These are phyloP conservation scores for Lycaena phlaeas DNA, from an alignment of 2,888 invertebrate genomes.

Conservation along the genomic window DNA sequence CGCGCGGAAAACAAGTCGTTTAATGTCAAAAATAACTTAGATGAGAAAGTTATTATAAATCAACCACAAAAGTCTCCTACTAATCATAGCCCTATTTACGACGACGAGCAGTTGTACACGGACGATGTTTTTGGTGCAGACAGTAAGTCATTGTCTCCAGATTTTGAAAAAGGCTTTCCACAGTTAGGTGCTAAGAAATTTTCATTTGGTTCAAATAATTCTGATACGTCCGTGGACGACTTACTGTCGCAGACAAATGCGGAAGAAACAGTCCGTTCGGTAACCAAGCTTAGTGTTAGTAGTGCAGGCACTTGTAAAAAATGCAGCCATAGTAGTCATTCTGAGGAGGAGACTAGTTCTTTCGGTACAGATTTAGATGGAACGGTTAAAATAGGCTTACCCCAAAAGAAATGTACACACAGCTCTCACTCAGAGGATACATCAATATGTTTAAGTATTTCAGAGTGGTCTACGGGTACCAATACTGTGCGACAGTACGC, in stretches of 20 bases:
- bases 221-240: constrained; percentile 77
- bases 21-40: constrained; percentile 42
- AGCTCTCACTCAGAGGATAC: constrained; percentile 91
- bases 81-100: constrained; percentile 73
- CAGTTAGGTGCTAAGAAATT: constrained; percentile 55
- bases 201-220: constrained; percentile 75
- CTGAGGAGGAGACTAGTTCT: constrained; percentile 82
- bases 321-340: constrained; percentile 81
- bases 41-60: constrained; percentile 71
- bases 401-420: constrained; percentile 86
- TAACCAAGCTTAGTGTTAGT: constrained; percentile 60
- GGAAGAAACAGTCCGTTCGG: constrained; percentile 71
- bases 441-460: constrained; percentile 87
- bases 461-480: constrained; percentile 91
- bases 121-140: constrained; percentile 77
- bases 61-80: constrained; percentile 76
- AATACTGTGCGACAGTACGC: constrained; percentile 88
- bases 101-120: constrained; percentile 71
- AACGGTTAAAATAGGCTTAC: constrained; percentile 84
- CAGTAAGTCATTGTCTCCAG: constrained; percentile 74
- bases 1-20: constrained; percentile 54
- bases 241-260: constrained; percentile 72
- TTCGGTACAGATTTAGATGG: constrained; percentile 86
- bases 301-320: constrained; percentile 71
- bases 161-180: constrained; percentile 63